Conservation (phyloP, 2,113 vertebrate genomes). For the Motacilla tschutschensis region DNA sequence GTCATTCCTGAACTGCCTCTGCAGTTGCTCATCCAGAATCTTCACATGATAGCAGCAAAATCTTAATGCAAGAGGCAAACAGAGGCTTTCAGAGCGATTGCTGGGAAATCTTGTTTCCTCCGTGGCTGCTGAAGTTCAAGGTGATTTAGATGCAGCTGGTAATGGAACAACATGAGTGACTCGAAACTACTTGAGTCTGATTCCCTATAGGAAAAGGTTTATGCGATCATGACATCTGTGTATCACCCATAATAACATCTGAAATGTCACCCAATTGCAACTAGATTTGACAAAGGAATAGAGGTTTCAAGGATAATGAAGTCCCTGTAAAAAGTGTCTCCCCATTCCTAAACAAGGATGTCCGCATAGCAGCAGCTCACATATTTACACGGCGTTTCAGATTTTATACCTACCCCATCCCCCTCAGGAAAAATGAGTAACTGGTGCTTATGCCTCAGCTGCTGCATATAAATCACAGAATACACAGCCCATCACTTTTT, state of each 20-base stretch:
- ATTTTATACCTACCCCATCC: background rate
- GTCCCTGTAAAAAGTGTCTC: background rate
- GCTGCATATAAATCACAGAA: background rate
- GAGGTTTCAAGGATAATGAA: conserved; percentile 31
- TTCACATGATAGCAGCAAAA: background rate
- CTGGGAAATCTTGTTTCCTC: background rate
- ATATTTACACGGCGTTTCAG: background rate
- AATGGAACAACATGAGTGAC: background rate
- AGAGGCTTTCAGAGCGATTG: background rate
- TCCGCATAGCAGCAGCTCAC: background rate
- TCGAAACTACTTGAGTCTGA: background rate
- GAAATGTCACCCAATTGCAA: background rate
- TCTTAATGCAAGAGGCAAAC: background rate
- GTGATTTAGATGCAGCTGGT: conserved; percentile 32
- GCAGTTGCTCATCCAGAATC: background rate
- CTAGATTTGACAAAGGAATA: conserved; percentile 12
- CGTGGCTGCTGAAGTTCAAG: background rate
- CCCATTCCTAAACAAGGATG: background rate
- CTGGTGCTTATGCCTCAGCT: background rate
- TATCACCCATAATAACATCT: background rate
- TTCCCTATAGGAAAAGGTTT: conserved; percentile 28
- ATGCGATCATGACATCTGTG: background rate
- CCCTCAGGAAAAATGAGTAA: background rate
- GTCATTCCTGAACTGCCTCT: background rate
- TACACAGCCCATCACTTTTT: background rate